Percentiles rank a stretch among this genome's conserved stretches.
These are phyloP conservation scores for Drosophila sulfurigaster DNA, from an alignment of 1,140 invertebrate species.

Conservation along the genomic window DNA sequence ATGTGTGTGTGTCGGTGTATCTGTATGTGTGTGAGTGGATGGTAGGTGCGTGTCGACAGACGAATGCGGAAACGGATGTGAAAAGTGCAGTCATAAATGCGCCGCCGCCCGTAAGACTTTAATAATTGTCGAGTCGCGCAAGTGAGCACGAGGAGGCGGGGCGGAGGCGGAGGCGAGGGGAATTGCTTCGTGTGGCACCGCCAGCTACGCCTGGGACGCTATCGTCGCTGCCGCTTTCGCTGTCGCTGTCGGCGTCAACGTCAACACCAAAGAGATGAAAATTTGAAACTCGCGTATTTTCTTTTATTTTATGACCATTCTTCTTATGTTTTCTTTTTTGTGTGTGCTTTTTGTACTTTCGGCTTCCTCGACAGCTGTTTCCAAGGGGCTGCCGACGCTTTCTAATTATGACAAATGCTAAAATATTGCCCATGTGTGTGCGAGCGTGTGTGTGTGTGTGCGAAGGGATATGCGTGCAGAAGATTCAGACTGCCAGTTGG, in stretches of 20 bases:
- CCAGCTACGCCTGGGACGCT: constrained; percentile 10
- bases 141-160: constrained; percentile 15
- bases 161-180: constrained; percentile 7
- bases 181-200: constrained; percentile 30
- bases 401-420: constrained; percentile 82
- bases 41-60: constrained; percentile 62
- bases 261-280: constrained; percentile 62
- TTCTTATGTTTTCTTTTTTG: constrained; percentile 37
- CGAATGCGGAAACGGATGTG: constrained; percentile 80
- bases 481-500: constrained; percentile 8
- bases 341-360: not conserved
- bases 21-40: constrained; percentile 23
- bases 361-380: constrained; percentile 41
- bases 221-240: constrained; percentile 7
- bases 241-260: constrained; percentile 9
- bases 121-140: constrained; percentile 76
- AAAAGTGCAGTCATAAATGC: constrained; percentile 83
- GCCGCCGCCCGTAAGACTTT: constrained; percentile 75
- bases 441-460: constrained; percentile 6
- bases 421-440: constrained; percentile 59
- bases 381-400: constrained; percentile 52
- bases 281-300: constrained; percentile 78
- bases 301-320: constrained; percentile 71
- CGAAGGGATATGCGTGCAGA: constrained; percentile 29
- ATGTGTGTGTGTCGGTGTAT: constrained; percentile 27